These are phyloP conservation scores for Globicephala melas DNA, from an alignment of 2,113 vertebrate species.

Conservation along the genomic window DNA sequence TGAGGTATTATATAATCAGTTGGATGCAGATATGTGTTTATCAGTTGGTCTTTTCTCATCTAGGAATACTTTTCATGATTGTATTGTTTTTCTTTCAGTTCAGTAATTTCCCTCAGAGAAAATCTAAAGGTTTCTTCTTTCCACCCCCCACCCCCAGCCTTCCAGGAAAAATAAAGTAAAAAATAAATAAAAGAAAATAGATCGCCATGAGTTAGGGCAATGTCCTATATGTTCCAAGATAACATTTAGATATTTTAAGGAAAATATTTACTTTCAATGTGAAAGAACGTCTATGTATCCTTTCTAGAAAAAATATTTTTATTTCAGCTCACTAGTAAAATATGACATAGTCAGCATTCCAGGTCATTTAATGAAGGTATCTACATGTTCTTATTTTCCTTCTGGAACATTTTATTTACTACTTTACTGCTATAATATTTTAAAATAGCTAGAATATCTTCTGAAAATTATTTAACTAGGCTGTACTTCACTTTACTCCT, in stretches of 20 bases:
- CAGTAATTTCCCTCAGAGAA: slow-evolving; percentile 27
- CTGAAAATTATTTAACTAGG: background rate
- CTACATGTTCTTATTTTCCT: slow-evolving; percentile 28
- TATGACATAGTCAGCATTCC: slow-evolving; percentile 21
- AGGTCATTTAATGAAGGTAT: slow-evolving; percentile 28
- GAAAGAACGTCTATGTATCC: background rate
- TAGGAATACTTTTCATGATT: slow-evolving; percentile 27
- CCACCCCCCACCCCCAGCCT: background rate
- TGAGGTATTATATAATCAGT: slow-evolving; percentile 45
- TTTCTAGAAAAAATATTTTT: slow-evolving; percentile 65
- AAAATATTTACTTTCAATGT: slow-evolving; percentile 63
- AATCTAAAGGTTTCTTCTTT: slow-evolving; percentile 15
- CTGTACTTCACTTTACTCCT: background rate
- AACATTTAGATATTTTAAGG: slow-evolving; percentile 53
- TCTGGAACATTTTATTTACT: background rate
- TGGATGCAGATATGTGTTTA: slow-evolving; percentile 32
- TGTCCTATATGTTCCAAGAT: slow-evolving; percentile 36
- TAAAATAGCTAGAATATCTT: background rate
- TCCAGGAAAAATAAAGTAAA: slow-evolving; percentile 43
- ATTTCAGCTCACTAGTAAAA: slow-evolving; percentile 39
- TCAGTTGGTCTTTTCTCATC: slow-evolving; percentile 39
- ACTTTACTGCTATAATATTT: slow-evolving; percentile 11
- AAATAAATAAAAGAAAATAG: slow-evolving; percentile 54
- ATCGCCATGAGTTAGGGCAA: background rate
- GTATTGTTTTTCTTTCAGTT: slow-evolving; percentile 42